Evolutionary conservation across 2,113 vertebrate species (phyloP).

Genomic region (Microcebus ravelobensis): DNA sequence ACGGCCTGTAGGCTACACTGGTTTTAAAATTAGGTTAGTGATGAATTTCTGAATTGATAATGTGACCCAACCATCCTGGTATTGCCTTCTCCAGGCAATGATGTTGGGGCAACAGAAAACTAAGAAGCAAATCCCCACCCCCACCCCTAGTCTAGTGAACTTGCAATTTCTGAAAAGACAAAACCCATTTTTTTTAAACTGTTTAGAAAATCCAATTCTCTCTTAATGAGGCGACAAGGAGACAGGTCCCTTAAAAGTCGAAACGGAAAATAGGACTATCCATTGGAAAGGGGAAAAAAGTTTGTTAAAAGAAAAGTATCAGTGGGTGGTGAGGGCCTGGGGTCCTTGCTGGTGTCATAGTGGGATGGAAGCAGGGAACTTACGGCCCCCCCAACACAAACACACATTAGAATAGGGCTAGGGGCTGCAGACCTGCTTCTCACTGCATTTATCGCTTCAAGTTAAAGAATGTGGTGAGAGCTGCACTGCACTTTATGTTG

Average conservation of each 20-base stretch:
- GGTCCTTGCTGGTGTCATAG: neutral
- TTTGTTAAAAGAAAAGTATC: neutral
- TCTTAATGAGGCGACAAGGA: slow-evolving; percentile 46
- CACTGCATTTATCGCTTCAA: slow-evolving; percentile 63
- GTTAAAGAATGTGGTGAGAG: slow-evolving; percentile 78
- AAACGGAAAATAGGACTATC: slow-evolving; percentile 5
- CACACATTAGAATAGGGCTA: neutral
- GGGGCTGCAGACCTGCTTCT: slow-evolving; percentile 66
- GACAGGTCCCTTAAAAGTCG: slow-evolving; percentile 7
- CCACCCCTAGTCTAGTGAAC: neutral
- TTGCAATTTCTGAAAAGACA: slow-evolving; percentile 54
- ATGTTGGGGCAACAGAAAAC: slow-evolving; percentile 8
- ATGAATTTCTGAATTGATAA: slow-evolving; percentile 12
- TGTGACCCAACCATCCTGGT: slow-evolving; percentile 62
- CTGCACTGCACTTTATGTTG: slow-evolving; percentile 85
- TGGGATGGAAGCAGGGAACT: neutral
- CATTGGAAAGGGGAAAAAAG: too few species aligned
- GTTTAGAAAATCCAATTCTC: slow-evolving; percentile 9
- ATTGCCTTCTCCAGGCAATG: slow-evolving; percentile 55
- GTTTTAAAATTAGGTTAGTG: slow-evolving; percentile 30
- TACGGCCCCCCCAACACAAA: neutral
- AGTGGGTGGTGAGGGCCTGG: neutral
- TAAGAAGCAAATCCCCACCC: neutral
- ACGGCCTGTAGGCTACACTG: neutral
- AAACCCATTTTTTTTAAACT: neutral